Evolutionary conservation across 2,888 invertebrate genomes (phyloP).

Genomic region (Apamea anceps): DNA sequence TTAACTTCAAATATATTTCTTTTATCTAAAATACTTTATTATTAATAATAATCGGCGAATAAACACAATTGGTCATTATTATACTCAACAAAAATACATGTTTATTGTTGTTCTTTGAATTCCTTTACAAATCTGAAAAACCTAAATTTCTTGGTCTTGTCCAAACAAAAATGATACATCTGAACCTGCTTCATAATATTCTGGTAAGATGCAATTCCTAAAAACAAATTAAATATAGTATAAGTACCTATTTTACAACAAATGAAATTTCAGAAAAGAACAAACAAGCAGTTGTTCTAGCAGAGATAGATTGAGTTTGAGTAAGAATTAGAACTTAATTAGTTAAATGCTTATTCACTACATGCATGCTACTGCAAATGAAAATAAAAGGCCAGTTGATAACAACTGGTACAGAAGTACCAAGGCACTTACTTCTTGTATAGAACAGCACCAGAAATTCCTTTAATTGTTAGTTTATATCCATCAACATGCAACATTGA

Average conservation of each 20-base stretch:
- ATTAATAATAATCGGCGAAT: constrained; percentile 19
- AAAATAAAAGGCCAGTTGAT: background rate
- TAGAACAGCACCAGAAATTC: constrained; percentile 91
- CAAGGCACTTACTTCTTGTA: constrained; percentile 90
- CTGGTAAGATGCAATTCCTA: constrained; percentile 88
- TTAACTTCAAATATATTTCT: constrained; percentile 56
- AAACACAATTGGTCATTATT: constrained; percentile 33
- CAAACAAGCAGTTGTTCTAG: background rate
- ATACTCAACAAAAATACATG: constrained; percentile 37
- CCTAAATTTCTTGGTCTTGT: constrained; percentile 49
- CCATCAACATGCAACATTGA: constrained; percentile 91
- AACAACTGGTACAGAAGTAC: background rate
- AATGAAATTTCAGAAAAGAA: background rate
- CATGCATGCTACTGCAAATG: background rate
- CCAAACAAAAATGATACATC: constrained; percentile 90
- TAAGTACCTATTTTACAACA: background rate
- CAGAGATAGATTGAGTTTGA: background rate
- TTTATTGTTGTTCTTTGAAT: constrained; percentile 18
- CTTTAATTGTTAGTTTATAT: constrained; percentile 90
- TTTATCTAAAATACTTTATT: constrained; percentile 43
- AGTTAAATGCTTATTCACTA: background rate
- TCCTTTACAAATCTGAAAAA: background rate
- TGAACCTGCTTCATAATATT: constrained; percentile 87
- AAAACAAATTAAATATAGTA: constrained; percentile 69
- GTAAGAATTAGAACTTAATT: background rate